A percentile compares a stretch with the other conserved stretches of the same genome.
Conservation (phyloP, 2,113 vertebrate species). For the Calidris pugnax region DNA sequence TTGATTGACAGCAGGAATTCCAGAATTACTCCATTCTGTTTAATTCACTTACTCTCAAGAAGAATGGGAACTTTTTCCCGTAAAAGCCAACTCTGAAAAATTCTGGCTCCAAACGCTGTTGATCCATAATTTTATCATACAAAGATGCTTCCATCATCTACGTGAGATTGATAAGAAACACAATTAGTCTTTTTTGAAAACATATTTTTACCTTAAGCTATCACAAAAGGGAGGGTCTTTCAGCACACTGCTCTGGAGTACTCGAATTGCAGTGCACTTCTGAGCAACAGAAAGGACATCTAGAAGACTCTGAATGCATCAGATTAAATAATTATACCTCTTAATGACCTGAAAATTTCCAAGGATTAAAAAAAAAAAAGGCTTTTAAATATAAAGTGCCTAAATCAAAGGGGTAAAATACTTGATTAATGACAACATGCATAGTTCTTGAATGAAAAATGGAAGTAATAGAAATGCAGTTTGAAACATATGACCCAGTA, state of each 20-base stretch:
- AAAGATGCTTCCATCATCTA: conserved; percentile 97
- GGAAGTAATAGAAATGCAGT: not conserved
- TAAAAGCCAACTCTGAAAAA: conserved; percentile 99
- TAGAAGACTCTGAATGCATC: not conserved
- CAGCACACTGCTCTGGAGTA: not conserved
- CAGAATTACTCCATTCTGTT: not conserved
- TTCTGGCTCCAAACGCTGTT: conserved; percentile 95
- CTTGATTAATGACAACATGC: not conserved
- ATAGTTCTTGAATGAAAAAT: not conserved
- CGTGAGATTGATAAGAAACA: not conserved
- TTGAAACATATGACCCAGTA: not conserved
- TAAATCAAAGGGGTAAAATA: not conserved
- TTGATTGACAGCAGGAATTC: not conserved
- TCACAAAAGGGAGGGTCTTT: not conserved
- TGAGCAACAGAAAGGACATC: not conserved
- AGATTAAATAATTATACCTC: not conserved
- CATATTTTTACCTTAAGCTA: not conserved
- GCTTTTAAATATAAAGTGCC: not conserved
- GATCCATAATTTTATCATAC: conserved; percentile 99
- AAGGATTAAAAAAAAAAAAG: not conserved
- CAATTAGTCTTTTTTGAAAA: not conserved
- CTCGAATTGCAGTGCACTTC: not conserved
- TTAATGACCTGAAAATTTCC: not conserved
- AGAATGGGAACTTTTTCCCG: conserved; percentile 98
- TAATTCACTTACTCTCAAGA: conserved; percentile 87